A percentile compares a stretch with the other conserved stretches of the same genome.
Conservation (phyloP, 2,888 invertebrate species). For the Ophioninae sp. region DNA sequence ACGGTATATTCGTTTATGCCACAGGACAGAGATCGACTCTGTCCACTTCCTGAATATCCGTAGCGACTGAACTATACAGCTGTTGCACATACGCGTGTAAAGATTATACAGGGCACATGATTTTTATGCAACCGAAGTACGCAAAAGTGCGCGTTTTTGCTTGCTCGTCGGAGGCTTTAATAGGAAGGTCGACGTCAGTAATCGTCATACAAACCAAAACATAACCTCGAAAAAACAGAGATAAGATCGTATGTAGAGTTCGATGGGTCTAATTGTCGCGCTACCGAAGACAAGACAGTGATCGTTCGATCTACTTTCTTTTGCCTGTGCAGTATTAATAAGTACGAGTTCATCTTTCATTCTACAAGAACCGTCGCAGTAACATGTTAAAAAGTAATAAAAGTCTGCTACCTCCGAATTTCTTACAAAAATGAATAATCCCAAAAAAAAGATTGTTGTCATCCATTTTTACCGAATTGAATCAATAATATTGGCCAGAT, state of each 20-base stretch:
- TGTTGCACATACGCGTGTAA: neutral
- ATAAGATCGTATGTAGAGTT: neutral
- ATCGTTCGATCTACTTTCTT: neutral
- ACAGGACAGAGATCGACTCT: neutral
- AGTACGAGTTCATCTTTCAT: neutral
- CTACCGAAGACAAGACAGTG: no score
- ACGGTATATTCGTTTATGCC: neutral
- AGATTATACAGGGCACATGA: neutral
- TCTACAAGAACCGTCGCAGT: neutral
- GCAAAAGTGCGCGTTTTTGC: neutral
- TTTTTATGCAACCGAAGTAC: slow-evolving; percentile 37
- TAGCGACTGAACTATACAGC: neutral
- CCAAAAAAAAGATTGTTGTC: neutral
- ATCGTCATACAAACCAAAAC: slow-evolving; percentile 5
- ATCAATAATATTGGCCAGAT: neutral
- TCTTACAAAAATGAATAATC: neutral
- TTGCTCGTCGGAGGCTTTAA: slow-evolving; percentile 3
- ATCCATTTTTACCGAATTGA: neutral
- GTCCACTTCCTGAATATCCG: slow-evolving; percentile 11
- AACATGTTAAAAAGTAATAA: neutral
- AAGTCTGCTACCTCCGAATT: neutral
- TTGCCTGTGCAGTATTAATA: neutral
- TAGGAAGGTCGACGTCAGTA: slow-evolving; percentile 24
- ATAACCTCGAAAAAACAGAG: slow-evolving; percentile 34
- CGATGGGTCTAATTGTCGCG: neutral